A percentile compares a stretch with the other conserved stretches of the same genome.
Conservation (phyloP, 2,797 vertebrate species). For the Pyrocephalus nanus region DNA sequence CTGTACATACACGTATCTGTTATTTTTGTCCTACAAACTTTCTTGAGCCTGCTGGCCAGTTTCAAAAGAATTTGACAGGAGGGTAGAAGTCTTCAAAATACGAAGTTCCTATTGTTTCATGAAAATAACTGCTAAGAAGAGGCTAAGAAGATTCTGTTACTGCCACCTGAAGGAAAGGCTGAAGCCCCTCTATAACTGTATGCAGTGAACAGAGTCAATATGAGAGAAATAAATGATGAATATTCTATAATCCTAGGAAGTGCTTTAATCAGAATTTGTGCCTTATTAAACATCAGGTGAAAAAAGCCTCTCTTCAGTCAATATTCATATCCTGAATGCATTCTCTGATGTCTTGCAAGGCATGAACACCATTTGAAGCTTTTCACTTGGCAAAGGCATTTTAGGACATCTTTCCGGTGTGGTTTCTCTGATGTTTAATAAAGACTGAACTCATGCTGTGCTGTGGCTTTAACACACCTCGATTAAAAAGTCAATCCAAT, state of each 20-base stretch:
- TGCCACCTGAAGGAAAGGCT: background rate
- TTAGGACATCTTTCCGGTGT: slow-evolving; percentile 21
- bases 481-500: background rate
- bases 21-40: background rate
- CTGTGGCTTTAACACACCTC: background rate
- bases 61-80: background rate
- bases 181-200: background rate
- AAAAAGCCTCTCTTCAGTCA: background rate
- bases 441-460: background rate
- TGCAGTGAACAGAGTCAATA: background rate
- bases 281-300: background rate
- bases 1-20: background rate
- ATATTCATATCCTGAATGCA: background rate
- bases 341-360: background rate
- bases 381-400: slow-evolving; percentile 8
- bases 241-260: background rate
- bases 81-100: background rate
- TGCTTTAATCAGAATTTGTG: background rate
- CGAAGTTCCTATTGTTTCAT: background rate
- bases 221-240: background rate
- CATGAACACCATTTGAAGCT: background rate
- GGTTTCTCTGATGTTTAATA: slow-evolving; percentile 29
- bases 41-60: background rate
- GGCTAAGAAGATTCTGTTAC: background rate
- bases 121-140: background rate